Evolutionary conservation across 2,113 vertebrate species (phyloP).

Genomic region (Variabilichromis moorii): DNA sequence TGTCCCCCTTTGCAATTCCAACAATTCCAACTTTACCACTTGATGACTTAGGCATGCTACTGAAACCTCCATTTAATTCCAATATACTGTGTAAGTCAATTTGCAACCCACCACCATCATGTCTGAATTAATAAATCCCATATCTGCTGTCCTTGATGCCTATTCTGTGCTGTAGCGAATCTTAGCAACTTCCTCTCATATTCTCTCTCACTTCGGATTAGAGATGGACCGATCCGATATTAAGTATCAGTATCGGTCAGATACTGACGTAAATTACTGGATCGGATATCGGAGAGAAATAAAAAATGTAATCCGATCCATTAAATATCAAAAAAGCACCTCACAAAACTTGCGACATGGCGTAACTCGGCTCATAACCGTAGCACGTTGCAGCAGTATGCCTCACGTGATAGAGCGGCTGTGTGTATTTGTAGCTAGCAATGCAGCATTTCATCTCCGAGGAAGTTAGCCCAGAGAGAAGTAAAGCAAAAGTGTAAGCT

Average conservation of each 20-base stretch:
- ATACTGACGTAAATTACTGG: background rate
- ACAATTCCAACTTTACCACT: background rate
- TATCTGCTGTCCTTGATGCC: background rate
- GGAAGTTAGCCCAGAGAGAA: fast-evolving
- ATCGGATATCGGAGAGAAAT: background rate
- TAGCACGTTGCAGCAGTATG: background rate
- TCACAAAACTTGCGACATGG: background rate
- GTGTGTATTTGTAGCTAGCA: background rate
- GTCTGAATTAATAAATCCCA: background rate
- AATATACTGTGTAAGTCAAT: background rate
- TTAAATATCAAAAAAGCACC: background rate
- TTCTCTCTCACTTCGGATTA: background rate
- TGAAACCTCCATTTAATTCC: background rate
- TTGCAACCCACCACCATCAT: background rate
- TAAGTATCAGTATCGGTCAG: fast-evolving
- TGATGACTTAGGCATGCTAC: background rate
- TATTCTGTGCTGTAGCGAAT: background rate
- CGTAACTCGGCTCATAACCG: background rate
- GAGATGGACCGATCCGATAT: background rate
- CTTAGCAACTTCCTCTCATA: background rate
- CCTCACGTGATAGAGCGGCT: fast-evolving
- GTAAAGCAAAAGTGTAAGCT: background rate
- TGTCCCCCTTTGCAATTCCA: background rate
- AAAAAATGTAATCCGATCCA: background rate
- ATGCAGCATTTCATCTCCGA: fast-evolving